phyloP scores from a whole-genome alignment of 2,797 vertebrate species.

The Artibeus jamaicensis region DNA sequence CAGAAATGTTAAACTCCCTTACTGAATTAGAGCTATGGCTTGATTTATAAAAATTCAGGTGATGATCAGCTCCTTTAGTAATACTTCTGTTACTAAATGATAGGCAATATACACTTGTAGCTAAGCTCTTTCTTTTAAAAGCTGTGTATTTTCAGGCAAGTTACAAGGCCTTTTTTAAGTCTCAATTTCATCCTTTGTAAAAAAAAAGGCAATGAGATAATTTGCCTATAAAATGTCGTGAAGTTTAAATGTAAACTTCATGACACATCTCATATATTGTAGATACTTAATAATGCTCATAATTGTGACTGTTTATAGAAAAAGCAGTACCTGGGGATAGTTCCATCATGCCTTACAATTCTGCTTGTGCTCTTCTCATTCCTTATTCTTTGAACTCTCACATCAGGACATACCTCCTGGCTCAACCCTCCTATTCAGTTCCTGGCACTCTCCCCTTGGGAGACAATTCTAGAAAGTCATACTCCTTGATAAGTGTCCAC shows the following conservation, averaged over 20 bases:
- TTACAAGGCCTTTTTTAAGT: background rate
- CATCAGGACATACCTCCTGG: background rate
- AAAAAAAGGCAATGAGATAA: background rate
- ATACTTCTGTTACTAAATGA: background rate
- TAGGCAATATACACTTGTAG: background rate
- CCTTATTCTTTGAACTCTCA: background rate
- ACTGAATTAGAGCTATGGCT: background rate
- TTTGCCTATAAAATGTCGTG: background rate
- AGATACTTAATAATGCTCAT: background rate
- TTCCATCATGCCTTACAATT: background rate
- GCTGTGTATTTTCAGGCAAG: background rate
- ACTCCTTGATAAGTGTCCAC: background rate
- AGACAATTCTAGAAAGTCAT: background rate
- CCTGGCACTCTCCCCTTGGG: background rate
- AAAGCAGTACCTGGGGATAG: background rate
- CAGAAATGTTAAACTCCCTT: background rate
- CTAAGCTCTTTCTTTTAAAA: background rate
- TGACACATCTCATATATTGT: background rate
- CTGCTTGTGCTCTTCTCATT: background rate
- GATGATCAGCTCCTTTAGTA: background rate
- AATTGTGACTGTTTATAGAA: background rate
- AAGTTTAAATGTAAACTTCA: constrained; percentile 6
- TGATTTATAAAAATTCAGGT: constrained; percentile 7
- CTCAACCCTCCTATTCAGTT: background rate
- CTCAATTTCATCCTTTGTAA: background rate